Evolutionary conservation across 1,140 invertebrate species (phyloP).

Genomic region (Drusus annulatus): DNA sequence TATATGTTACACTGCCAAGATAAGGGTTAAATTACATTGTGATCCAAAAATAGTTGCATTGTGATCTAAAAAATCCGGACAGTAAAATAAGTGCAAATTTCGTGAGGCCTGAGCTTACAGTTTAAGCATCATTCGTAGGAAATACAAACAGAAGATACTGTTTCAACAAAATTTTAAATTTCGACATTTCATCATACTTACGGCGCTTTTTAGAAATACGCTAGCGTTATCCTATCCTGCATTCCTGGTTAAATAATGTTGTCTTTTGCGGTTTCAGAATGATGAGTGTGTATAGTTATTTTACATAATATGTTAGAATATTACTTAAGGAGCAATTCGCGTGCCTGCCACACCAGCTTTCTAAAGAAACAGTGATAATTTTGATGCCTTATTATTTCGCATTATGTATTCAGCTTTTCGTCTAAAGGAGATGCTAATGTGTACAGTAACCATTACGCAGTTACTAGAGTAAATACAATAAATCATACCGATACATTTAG

Average conservation of each 20-base stretch:
- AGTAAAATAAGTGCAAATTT: too few species aligned
- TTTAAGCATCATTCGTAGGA: too few species aligned
- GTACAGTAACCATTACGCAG: slow-evolving; percentile 23
- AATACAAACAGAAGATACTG: too few species aligned
- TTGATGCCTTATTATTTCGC: not conserved
- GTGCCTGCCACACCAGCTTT: not conserved
- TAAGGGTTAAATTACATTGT: too few species aligned
- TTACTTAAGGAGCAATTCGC: not conserved
- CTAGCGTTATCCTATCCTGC: not conserved
- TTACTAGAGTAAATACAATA: slow-evolving; percentile 2
- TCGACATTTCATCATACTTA: too few species aligned
- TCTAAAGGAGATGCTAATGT: not conserved
- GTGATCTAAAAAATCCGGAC: too few species aligned
- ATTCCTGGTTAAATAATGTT: not conserved
- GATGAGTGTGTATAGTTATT: not conserved
- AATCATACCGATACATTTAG: slow-evolving; percentile 19
- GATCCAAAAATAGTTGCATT: too few species aligned
- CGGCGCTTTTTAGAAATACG: too few species aligned
- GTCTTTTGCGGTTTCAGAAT: not conserved
- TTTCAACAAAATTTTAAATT: too few species aligned
- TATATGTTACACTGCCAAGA: too few species aligned
- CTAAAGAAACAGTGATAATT: slow-evolving; percentile 19
- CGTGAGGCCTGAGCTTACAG: too few species aligned
- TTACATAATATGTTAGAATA: not conserved
- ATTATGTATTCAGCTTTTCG: slow-evolving; percentile 31